A percentile compares a stretch with the other conserved stretches of the same genome.
Conservation (phyloP, 2,113 vertebrate species). For the Dasyornis broadbenti region DNA sequence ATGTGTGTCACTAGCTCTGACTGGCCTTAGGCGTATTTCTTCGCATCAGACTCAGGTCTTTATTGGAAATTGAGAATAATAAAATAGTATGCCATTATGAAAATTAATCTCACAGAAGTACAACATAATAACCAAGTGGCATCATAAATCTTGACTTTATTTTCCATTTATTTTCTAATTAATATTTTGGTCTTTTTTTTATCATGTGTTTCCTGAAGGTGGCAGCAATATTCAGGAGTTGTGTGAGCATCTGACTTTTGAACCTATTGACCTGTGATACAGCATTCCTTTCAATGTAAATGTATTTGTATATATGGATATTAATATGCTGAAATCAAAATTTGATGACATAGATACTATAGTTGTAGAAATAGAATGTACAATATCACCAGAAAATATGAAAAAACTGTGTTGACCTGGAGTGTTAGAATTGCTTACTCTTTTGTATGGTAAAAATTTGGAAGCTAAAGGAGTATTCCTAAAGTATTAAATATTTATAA, state of each 20-base stretch:
- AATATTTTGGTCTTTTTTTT: not conserved
- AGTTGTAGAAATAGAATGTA: not conserved
- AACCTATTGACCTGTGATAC: not conserved
- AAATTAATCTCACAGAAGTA: not conserved
- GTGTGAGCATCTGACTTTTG: not conserved
- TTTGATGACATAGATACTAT: not conserved
- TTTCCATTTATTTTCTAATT: not conserved
- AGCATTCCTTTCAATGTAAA: not conserved
- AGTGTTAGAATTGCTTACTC: not conserved
- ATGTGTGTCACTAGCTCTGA: not conserved
- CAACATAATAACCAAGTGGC: not conserved
- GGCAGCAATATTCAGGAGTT: constrained; percentile 55
- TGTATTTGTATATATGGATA: not conserved
- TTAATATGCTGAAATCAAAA: not conserved
- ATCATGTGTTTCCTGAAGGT: constrained; percentile 44
- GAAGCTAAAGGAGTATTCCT: not conserved
- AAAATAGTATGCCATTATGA: not conserved
- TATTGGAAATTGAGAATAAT: not conserved
- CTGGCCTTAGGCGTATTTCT: not conserved
- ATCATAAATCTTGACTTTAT: not conserved
- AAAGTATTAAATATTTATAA: not conserved
- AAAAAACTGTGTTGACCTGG: not conserved
- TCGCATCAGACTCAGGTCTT: not conserved
- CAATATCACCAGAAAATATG: not conserved
- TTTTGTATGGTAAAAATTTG: not conserved